Evolutionary conservation across 2,113 vertebrate species (phyloP).

Genomic region (Polypterus senegalus): DNA sequence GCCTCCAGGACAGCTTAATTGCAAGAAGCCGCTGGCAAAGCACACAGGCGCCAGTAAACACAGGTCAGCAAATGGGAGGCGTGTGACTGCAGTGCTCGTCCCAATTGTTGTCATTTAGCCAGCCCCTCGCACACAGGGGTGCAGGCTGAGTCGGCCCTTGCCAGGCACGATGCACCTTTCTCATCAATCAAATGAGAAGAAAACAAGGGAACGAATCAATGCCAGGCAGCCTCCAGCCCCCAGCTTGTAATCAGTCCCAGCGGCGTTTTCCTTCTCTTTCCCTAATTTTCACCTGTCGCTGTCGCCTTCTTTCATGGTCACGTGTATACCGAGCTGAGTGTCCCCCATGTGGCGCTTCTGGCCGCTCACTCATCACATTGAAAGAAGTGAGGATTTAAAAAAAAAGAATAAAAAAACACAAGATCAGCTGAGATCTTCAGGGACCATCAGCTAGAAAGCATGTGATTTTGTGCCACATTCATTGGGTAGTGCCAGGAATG

Average conservation of each 20-base stretch:
- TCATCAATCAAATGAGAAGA: conserved; percentile 36
- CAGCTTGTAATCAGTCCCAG: neutral
- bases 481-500: too few species aligned
- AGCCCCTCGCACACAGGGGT: conserved; percentile 35
- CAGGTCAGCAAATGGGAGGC: conserved; percentile 42
- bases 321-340: too few species aligned
- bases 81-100: conserved; percentile 51
- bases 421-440: too few species aligned
- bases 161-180: conserved; percentile 32
- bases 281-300: conserved; percentile 5
- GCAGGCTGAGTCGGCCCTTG: conserved; percentile 39
- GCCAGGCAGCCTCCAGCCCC: conserved; percentile 12
- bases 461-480: too few species aligned
- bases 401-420: too few species aligned
- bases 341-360: too few species aligned
- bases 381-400: too few species aligned
- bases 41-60: conserved; percentile 48
- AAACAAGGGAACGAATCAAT: conserved; percentile 36
- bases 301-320: neutral
- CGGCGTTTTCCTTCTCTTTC: neutral
- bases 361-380: too few species aligned
- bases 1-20: conserved; percentile 54
- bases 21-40: conserved; percentile 48
- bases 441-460: too few species aligned
- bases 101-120: conserved; percentile 63